phyloP scores from a whole-genome alignment of 2,797 vertebrate genomes.

The Potorous gilbertii region DNA sequence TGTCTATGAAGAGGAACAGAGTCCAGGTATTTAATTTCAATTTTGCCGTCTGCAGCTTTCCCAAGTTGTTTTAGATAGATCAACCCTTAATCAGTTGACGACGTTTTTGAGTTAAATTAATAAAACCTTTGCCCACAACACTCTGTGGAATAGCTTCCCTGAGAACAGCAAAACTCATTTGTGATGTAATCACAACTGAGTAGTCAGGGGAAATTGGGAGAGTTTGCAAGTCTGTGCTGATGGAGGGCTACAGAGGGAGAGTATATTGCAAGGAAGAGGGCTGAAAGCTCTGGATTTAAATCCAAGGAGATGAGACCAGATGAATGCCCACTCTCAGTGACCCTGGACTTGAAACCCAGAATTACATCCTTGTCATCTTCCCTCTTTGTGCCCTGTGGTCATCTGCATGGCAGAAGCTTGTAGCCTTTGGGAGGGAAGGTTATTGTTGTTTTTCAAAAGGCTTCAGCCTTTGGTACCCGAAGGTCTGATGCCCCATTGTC shows the following conservation, averaged over 20 bases:
- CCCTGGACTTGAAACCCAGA: background rate
- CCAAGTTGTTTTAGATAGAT: slow-evolving; percentile 18
- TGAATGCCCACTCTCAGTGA: background rate
- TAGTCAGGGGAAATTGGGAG: background rate
- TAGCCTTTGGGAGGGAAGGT: background rate
- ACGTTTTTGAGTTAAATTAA: slow-evolving; percentile 64
- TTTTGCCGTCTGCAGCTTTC: slow-evolving; percentile 41
- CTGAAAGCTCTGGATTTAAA: background rate
- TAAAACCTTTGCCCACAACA: slow-evolving; percentile 58
- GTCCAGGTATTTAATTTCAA: slow-evolving; percentile 57
- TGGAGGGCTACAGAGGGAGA: slow-evolving; percentile 7
- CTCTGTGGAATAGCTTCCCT: background rate
- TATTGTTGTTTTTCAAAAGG: background rate
- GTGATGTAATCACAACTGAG: background rate
- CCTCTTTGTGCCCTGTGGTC: background rate
- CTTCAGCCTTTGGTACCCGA: background rate
- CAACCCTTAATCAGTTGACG: slow-evolving; percentile 21
- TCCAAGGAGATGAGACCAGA: background rate
- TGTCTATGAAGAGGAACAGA: slow-evolving; percentile 40
- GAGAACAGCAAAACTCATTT: slow-evolving; percentile 18
- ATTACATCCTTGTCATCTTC: background rate
- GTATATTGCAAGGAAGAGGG: background rate
- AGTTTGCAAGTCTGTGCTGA: background rate
- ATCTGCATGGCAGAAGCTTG: background rate
- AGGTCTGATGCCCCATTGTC: background rate